Conservation (phyloP, 1,140 invertebrate species). For the Pseudomyrmex dendroicus region DNA sequence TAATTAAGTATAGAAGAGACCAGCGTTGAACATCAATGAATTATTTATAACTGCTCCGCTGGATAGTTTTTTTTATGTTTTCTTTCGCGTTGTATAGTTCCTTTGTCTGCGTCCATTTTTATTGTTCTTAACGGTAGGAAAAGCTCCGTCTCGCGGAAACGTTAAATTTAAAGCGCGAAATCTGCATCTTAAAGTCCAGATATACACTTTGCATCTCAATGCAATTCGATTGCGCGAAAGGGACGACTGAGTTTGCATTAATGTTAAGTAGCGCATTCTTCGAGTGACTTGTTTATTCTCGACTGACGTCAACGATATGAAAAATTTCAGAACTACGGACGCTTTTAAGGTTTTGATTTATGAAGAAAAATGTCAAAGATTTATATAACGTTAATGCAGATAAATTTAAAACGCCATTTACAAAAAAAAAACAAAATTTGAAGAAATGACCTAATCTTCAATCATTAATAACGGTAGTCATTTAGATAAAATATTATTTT, state of each 20-base stretch:
- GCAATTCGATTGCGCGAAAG: slow-evolving; percentile 31
- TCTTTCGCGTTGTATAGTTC: not conserved
- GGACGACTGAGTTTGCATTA: slow-evolving; percentile 38
- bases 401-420: not conserved
- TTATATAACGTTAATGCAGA: not conserved
- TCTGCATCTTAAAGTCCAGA: slow-evolving; percentile 46
- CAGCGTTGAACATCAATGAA: slow-evolving; percentile 14
- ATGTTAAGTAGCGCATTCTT: slow-evolving; percentile 37
- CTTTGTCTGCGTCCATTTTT: slow-evolving; percentile 5
- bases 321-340: not conserved
- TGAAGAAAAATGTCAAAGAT: not conserved
- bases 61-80: not conserved
- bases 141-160: not conserved
- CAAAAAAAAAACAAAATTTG: no score
- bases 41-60: slow-evolving; percentile 11
- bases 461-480: no score
- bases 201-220: slow-evolving; percentile 51
- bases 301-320: slow-evolving; percentile 9
- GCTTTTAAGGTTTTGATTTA: slow-evolving; percentile 3
- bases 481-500: no score
- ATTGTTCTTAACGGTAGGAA: slow-evolving; percentile 26
- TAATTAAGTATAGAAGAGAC: slow-evolving; percentile 7
- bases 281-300: slow-evolving; percentile 13
- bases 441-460: no score
- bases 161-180: slow-evolving; percentile 31